Base-by-base conservation (phyloP, 1,140 invertebrate species). In the Hyles vespertilio region DNA sequence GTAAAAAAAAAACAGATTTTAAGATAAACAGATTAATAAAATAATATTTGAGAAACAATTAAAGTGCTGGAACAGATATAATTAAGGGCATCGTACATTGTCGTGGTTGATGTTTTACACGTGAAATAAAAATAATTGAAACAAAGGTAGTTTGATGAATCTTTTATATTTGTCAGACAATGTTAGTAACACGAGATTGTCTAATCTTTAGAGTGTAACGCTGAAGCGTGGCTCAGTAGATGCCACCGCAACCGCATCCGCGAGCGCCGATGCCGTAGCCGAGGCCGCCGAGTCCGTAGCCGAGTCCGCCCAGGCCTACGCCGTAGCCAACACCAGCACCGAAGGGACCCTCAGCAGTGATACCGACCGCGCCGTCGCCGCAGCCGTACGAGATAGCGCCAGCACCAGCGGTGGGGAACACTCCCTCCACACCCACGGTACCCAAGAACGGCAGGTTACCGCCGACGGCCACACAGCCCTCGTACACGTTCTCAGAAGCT, bases 391-490 rank as follows among this genome's bases (percentile, higher is more conserved):
- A 51, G 22, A 73, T 62, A 1, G 65, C 64, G 3, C 73, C 70
- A 48, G 59, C 44, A 22, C 74, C 74, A 48, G 54, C 49, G 10
- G 69, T 70, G 2, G 74, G 74, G 7, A 77, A 36, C 3, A 61
- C 65, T 2, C 67, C 70, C 55, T 72, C 67, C 43, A 69, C 4
- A 46, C 5, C 54, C 5, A 34, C 48, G 12, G 56, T 36, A 46
- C 65, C 65, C 10, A 58, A 5, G n/a, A 58, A 58, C 1, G 57
- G 57, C n/a, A 58, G 43, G 5, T 45, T 36, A 10, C 59, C 57
- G 44, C 32, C 51, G 12, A 65, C 52, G n/a, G 54, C 52, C 32
- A 63, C 45, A 9, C 43, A 36, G 12, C 59, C 61, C 3, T 52
- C 45, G 36, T 51, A 58, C 3, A 52, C 22, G 34, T 32, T 55